A percentile compares a stretch with the other conserved stretches of the same genome.
These are phyloP conservation scores for Florisuga fusca DNA, from an alignment of 2,797 vertebrate species.

Conservation along the genomic window DNA sequence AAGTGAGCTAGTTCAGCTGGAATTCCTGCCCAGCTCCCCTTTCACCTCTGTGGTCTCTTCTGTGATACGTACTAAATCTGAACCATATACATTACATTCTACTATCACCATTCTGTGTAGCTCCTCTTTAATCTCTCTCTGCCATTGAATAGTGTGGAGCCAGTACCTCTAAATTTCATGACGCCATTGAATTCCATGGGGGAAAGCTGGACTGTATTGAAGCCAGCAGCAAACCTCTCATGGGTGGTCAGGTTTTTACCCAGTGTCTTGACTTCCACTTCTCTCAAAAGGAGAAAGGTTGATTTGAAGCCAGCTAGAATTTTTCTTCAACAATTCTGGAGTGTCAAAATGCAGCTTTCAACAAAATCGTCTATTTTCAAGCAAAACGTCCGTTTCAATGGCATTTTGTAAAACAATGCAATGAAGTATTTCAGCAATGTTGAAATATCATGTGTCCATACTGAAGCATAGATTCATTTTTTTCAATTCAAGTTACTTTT, in stretches of 20 bases:
- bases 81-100: slow-evolving; percentile 43
- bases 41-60: slow-evolving; percentile 44
- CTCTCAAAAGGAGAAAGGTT: not conserved
- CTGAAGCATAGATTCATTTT: not conserved
- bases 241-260: slow-evolving; percentile 59
- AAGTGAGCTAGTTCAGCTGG: slow-evolving; percentile 34
- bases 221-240: slow-evolving; percentile 5
- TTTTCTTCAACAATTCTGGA: not conserved
- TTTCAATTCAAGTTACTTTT: slow-evolving; percentile 33
- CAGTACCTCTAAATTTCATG: slow-evolving; percentile 66
- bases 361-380: not conserved
- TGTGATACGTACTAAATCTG: slow-evolving; percentile 40
- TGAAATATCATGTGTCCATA: slow-evolving; percentile 10
- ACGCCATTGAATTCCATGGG: slow-evolving; percentile 50
- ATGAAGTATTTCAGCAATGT: not conserved
- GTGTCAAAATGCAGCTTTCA: not conserved
- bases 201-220: slow-evolving; percentile 38
- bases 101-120: slow-evolving; percentile 33
- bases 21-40: slow-evolving; percentile 48
- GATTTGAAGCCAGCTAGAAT: not conserved
- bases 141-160: slow-evolving; percentile 66
- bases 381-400: not conserved
- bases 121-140: slow-evolving; percentile 61
- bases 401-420: not conserved
- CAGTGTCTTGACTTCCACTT: not conserved